phyloP scores from a whole-genome alignment of 1,140 invertebrate genomes.

The Prorops nasuta region DNA sequence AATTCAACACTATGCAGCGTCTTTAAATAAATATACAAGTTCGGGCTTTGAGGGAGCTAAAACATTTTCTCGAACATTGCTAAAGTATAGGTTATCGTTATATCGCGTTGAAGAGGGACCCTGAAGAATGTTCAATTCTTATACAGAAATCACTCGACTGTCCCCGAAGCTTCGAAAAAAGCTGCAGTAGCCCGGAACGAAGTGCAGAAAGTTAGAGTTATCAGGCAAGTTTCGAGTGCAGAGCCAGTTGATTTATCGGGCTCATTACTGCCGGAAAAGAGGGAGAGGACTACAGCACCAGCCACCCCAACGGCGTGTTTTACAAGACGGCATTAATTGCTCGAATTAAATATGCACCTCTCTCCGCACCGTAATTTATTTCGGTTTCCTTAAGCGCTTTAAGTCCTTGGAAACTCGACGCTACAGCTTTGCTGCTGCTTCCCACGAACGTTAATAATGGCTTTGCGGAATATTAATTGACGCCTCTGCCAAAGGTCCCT shows the following conservation, averaged over 20 bases:
- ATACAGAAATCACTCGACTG: no score
- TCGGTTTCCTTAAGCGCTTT: constrained; percentile 52
- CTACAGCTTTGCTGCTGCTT: constrained; percentile 20
- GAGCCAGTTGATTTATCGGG: constrained; percentile 57
- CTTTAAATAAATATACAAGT: no score
- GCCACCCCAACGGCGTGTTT: constrained; percentile 55
- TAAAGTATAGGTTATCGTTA: no score
- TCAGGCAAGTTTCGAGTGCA: constrained; percentile 51
- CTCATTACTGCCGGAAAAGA: constrained; percentile 54
- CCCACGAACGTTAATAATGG: constrained; percentile 37
- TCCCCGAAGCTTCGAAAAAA: no score
- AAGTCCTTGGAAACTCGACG: constrained; percentile 41
- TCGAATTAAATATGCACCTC: constrained; percentile 59
- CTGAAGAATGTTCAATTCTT: no score
- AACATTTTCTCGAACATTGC: no score
- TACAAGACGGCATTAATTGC: constrained; percentile 60
- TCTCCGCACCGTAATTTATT: constrained; percentile 54
- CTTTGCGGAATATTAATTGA: constrained; percentile 31
- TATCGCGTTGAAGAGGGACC: no score
- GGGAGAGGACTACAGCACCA: constrained; percentile 37
- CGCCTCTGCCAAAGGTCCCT: constrained; percentile 25
- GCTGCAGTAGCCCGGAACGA: constrained; percentile 24
- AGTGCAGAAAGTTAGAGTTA: constrained; percentile 36
- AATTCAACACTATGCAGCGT: no score
- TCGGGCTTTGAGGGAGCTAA: no score